Base-by-base conservation (phyloP, 2,113 vertebrate species). In the Ariopsis seemanni region DNA sequence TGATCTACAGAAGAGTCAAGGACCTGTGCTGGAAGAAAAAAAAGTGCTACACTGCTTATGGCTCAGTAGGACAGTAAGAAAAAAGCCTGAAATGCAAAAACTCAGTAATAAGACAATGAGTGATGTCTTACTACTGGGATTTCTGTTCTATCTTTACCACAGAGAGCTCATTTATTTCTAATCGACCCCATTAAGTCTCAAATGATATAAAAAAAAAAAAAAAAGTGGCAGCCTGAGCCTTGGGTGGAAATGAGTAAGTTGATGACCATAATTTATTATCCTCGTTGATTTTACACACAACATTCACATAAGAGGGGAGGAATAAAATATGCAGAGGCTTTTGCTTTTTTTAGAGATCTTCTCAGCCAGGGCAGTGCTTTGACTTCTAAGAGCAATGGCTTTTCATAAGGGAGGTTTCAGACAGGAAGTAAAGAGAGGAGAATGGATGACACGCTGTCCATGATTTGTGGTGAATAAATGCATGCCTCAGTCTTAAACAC, bases 141-240 rank as follows among this genome's bases (percentile, higher is more conserved):
- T 89, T 87, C 92, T 92, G 60, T 71, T 83, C 92, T 88, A 89
- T 87, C 53, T 86, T 90, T 92, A 91, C 92, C 91, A 92, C 89
- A 94, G 90, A 94, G 93, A 93, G 90, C 90, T 83, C 88, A 94
- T 94, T 94, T 91, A 91, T 87, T 90, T 89, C 91, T 85, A 93
- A 94, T 93, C 92, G 91, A 92, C 91, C 92, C 91, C 84, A 94
- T 94, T 94, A 90, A 92, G 92, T 93, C 92, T 91, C 50, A 65
- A 65, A 87, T 93, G 93, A 90, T 90, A 90, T 85, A 88, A 87
- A 93, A 88, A 93, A 88, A 88, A 80, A 88, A 87, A 93, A 88
- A 93, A 88, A 88, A 80, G 55, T 62, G 82, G 80, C 85, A 65
- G 81, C 62, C 69, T 84, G 90, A 75, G 86, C 84, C 86, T 88